Conservation (phyloP, 2,888 invertebrate genomes). For the Empis livida region DNA sequence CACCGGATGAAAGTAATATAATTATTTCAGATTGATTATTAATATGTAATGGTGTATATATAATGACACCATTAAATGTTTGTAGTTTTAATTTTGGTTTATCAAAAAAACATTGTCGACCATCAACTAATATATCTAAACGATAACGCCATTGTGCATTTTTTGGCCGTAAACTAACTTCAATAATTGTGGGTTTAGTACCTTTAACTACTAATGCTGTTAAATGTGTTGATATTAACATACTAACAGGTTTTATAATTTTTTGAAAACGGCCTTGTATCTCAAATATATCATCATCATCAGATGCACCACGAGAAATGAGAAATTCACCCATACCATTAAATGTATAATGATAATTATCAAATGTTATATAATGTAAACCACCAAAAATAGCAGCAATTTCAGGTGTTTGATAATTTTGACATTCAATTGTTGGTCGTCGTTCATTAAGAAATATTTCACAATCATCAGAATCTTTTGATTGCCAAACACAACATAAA, state of each 20-base stretch:
- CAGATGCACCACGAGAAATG: conserved; percentile 54
- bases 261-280: conserved; percentile 75
- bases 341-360: conserved; percentile 74
- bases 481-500: conserved; percentile 83
- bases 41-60: background rate
- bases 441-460: conserved; percentile 82
- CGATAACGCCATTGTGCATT: background rate
- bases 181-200: background rate
- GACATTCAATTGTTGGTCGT: conserved; percentile 80
- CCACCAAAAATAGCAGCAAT: conserved; percentile 78
- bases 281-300: conserved; percentile 55
- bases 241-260: conserved; percentile 39
- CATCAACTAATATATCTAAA: background rate
- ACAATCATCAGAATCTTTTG: conserved; percentile 75
- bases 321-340: conserved; percentile 80
- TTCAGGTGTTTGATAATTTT: conserved; percentile 78
- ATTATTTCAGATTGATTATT: background rate
- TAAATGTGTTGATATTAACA: background rate
- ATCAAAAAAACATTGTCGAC: background rate
- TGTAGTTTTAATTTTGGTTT: background rate
- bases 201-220: background rate
- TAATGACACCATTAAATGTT: background rate
- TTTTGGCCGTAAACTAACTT: background rate
- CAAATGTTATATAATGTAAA: conserved; percentile 80
- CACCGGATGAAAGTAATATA: background rate